Evolutionary conservation across 2,113 vertebrate species (phyloP).

Genomic region (Corythornis madagascariensis): DNA sequence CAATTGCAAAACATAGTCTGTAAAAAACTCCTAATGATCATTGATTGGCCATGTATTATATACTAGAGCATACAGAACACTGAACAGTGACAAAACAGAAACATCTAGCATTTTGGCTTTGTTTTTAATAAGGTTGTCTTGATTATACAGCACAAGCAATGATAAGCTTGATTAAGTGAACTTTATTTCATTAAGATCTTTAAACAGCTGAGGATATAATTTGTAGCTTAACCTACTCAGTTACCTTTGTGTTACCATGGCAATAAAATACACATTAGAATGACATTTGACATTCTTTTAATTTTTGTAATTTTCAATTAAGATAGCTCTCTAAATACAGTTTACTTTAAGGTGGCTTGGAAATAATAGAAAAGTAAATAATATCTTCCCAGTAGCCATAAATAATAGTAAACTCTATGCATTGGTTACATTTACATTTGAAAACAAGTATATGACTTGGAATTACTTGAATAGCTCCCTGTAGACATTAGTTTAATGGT

Average conservation of each 20-base stretch:
- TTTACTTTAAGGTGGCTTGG: slow-evolving; percentile 47
- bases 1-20: slow-evolving; percentile 7
- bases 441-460: neutral
- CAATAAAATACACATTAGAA: slow-evolving; percentile 59
- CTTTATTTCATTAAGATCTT: slow-evolving; percentile 62
- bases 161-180: slow-evolving; percentile 70
- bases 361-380: slow-evolving; percentile 43
- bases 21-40: neutral
- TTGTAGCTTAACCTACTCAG: slow-evolving; percentile 59
- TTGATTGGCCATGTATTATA: neutral
- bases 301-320: slow-evolving; percentile 68
- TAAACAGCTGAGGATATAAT: slow-evolving; percentile 67
- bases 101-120: slow-evolving; percentile 25
- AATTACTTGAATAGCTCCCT: neutral
- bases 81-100: neutral
- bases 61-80: neutral
- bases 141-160: slow-evolving; percentile 47
- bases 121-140: slow-evolving; percentile 43
- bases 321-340: neutral
- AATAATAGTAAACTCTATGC: neutral
- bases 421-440: neutral
- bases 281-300: slow-evolving; percentile 70
- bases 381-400: neutral
- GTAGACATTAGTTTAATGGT: neutral
- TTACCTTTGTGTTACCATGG: slow-evolving; percentile 69